Evolutionary conservation across 2,113 vertebrate genomes (phyloP).

Genomic region (Perognathus longimembris): DNA sequence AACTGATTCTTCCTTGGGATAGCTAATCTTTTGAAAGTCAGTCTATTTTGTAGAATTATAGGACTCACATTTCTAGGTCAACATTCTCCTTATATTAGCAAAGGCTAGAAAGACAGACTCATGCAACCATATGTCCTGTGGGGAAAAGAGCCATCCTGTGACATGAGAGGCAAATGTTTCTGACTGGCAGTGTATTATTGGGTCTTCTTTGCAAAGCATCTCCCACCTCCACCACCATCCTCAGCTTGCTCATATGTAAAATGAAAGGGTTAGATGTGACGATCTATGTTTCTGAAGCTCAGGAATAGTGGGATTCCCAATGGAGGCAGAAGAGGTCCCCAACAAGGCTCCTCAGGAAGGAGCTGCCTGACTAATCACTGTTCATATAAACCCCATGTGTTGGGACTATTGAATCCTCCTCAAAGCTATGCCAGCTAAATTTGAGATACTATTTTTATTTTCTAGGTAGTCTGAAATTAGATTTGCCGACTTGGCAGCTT

Average conservation of each 20-base stretch:
- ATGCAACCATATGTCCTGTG: background rate
- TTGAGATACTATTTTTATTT: conserved; percentile 48
- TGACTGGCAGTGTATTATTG: background rate
- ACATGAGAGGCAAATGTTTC: background rate
- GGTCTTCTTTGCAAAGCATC: background rate
- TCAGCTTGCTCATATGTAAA: background rate
- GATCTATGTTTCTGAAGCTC: background rate
- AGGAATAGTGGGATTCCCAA: background rate
- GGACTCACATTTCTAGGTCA: background rate
- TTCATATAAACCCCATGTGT: background rate
- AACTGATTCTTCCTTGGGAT: background rate
- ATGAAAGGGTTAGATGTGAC: background rate
- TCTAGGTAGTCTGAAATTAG: conserved; percentile 60
- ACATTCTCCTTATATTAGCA: background rate
- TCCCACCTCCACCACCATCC: background rate
- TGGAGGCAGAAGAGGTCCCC: background rate
- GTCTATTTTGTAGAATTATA: background rate
- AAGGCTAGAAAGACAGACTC: background rate
- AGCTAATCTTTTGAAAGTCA: background rate
- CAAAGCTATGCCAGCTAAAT: conserved; percentile 18
- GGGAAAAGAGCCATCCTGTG: background rate
- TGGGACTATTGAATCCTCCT: background rate
- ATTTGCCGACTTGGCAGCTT: conserved; percentile 27
- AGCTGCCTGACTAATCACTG: background rate
- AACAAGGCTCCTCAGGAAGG: background rate